These are phyloP conservation scores for Eidolon dupreanum DNA, from an alignment of 2,797 vertebrate species.

Conservation along the genomic window DNA sequence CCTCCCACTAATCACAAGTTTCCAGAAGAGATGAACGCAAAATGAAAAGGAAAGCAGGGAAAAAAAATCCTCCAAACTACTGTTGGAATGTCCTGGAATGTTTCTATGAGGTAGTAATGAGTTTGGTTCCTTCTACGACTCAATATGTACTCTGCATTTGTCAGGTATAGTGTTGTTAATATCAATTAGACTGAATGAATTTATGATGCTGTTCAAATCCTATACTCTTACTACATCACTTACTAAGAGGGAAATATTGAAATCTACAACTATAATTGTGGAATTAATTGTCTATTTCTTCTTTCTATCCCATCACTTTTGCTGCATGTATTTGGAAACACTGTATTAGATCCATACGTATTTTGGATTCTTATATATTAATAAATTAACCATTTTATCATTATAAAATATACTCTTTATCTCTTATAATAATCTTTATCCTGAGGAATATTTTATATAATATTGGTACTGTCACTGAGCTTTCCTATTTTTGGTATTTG, in stretches of 20 bases:
- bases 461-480: not conserved
- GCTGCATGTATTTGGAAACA: not conserved
- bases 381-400: not conserved
- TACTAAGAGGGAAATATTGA: not conserved
- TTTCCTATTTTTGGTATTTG: not conserved
- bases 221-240: not conserved
- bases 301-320: not conserved
- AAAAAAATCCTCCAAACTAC: not conserved
- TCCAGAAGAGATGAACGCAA: not conserved
- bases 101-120: slow-evolving; percentile 24
- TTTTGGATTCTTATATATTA: not conserved
- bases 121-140: slow-evolving; percentile 52
- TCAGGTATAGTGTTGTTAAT: not conserved
- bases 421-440: not conserved
- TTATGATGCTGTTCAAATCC: not conserved
- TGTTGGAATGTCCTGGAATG: not conserved
- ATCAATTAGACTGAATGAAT: not conserved
- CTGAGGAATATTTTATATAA: not conserved
- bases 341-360: not conserved
- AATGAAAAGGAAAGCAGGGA: not conserved
- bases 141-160: not conserved
- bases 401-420: not conserved
- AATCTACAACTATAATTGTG: not conserved
- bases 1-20: not conserved
- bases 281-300: not conserved